Conservation (phyloP, 2,113 vertebrate genomes). For the Rallus limicola region DNA sequence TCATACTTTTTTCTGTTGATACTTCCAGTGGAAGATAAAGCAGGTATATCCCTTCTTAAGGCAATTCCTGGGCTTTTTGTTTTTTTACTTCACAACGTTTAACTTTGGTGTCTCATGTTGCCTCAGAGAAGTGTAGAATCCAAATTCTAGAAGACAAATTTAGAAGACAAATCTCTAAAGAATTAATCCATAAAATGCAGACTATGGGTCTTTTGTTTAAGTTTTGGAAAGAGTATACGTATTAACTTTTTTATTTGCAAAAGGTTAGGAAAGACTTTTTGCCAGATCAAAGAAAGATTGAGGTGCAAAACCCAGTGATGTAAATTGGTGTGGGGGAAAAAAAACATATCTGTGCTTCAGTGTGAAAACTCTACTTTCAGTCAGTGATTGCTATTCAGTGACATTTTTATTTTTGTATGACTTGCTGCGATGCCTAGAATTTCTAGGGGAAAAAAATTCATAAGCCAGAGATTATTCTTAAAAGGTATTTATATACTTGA, state of each 20-base stretch:
- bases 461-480: background rate
- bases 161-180: background rate
- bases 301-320: background rate
- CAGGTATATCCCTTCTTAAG: background rate
- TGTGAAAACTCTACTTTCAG: background rate
- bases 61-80: background rate
- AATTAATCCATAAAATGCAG: background rate
- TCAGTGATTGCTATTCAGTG: background rate
- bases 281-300: background rate
- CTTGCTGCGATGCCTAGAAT: background rate
- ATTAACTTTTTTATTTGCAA: background rate
- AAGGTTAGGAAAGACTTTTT: background rate
- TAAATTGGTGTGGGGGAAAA: background rate
- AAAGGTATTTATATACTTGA: background rate
- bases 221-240: background rate
- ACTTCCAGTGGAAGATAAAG: background rate
- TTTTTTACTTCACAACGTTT: background rate
- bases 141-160: no score
- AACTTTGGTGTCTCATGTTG: background rate
- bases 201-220: background rate
- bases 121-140: background rate
- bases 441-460: background rate
- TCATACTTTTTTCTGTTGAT: background rate
- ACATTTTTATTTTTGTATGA: background rate
- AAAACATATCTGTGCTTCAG: accelerated